Base-by-base conservation (phyloP, 1,140 invertebrate species). In the Cyphomyrmex costatus region DNA sequence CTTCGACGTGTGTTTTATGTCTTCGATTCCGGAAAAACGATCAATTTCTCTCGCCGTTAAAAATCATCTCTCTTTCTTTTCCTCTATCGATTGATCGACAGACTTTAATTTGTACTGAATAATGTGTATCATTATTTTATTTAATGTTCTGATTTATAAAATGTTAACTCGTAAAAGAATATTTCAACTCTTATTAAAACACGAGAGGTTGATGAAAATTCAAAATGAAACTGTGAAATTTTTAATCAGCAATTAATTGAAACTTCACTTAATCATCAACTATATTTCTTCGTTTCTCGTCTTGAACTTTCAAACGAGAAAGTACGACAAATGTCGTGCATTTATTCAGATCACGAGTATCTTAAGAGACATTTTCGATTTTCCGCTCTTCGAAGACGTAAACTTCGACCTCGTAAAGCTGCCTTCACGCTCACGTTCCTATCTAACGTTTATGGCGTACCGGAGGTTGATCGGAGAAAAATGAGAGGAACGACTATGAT, bases 291-390 rank as follows among this genome's bases (percentile, higher is more conserved):
- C 24, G 8, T n/a, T 42, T 19, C 53, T 51, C n/a, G 19, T 46
- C 60, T 71, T 14, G 10, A 56, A 71, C 24, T 51, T 73, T 46
- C 14, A 24, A 60, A 7, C 27, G 19, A 60, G 8, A 33, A 74
- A 21, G 36, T 60, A 49, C 10, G 7, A 71, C 3, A 33, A 46
- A 36, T 60, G 19, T 66, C 19, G 19, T 46, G 14, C 4, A 33
- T 83, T 74, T 61, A 83, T 60, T 83, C 51, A 16, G 36, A 58
- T 58, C 79, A 73, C 68, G 79, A 24, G 10, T 58, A 21, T 2
- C 19, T 42, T 49, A 61, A 60, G 42, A 60, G 53, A 71, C 51
- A 30, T n/a, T 66, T 46, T 27, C 21, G 33, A 83, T 83, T 83
- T 73, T 60, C 24, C 53, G 5, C 10, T 42, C 14, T 21, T 49